Base-by-base conservation (phyloP, 2,113 vertebrate genomes). In the Sceloporus undulatus region DNA sequence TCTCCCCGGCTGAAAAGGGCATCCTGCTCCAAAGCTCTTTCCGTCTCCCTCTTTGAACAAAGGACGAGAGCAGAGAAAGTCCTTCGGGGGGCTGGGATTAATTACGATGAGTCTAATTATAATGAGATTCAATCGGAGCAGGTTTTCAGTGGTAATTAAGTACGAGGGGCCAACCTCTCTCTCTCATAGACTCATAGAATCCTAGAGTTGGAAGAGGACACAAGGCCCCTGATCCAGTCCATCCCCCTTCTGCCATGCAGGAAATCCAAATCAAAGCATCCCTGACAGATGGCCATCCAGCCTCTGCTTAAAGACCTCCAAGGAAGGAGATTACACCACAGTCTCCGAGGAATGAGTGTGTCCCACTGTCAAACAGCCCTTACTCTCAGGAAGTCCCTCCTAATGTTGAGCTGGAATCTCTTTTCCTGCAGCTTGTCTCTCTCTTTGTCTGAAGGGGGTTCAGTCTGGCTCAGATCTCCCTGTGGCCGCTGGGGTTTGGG, bases 1-100 rank as follows among this genome's bases (percentile, higher is more conserved):
- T 90, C 86, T 90, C 11, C 79, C 54, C 88, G 77, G 48, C 68
- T 92, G 40, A n/a, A 87, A 88, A 83, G 74, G 86, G 80, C 87
- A 48, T n/a, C 66, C 48, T 0, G 0, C n/a, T 91, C 86, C 80
- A 79, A 86, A 75, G 85, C 52, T 14, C 54, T 1, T 62, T 74
- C 4, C 59, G 0, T 70, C 81, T 79, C 90, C n/a, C 29, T 80
- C 85, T n/a, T 85, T 87, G 87, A 87, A 78, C 42, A 79, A 84
- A 87, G 77, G 42, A 42, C 54, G 48, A 23, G 18, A 66, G 27
- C 83, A 56, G n/a, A 87, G 11, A 48, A 13, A 71, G 87, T 29
- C 88, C 48, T 48, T 92, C 85, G 16, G 70, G 29, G 71, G 5
- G 16, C 27, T 59, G 66, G 0, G 0, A 74, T 87, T 86, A 90